Conservation (phyloP, 2,113 vertebrate species). For the Ictidomys tridecemlineatus region DNA sequence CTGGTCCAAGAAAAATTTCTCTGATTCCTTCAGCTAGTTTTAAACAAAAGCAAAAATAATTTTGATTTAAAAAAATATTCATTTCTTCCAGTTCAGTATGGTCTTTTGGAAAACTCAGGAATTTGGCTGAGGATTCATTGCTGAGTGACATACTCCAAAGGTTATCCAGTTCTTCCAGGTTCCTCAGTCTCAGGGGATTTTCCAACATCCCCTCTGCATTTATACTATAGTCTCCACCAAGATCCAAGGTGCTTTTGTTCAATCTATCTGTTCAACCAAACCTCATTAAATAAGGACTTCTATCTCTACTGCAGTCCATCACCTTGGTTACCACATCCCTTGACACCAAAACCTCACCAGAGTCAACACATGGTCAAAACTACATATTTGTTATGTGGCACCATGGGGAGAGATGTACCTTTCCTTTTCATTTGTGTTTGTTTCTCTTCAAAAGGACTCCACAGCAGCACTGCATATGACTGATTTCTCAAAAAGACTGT, state of each 20-base stretch:
- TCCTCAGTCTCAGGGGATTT: too few species aligned
- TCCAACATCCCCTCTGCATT: not conserved
- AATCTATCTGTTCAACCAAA: not conserved
- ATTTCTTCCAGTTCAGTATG: not conserved
- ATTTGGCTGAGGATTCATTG: not conserved
- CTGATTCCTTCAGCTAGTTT: not conserved
- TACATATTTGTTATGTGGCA: rapidly evolving
- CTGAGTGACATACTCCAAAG: not conserved
- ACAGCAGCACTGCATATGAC: not conserved
- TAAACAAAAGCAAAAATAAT: slow-evolving; percentile 26
- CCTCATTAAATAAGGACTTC: not conserved
- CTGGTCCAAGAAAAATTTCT: not conserved
- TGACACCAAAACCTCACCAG: not conserved
- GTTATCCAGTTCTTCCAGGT: not conserved
- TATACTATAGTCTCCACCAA: not conserved
- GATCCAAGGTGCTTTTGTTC: not conserved
- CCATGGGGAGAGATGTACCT: not conserved
- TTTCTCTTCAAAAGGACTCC: not conserved
- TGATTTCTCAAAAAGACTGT: not conserved
- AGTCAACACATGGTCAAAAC: not conserved
- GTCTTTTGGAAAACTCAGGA: not conserved
- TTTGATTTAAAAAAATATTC: not conserved
- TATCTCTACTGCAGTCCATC: too few species aligned
- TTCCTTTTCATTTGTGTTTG: not conserved
- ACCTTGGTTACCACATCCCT: not conserved